Evolutionary conservation across 2,113 vertebrate species (phyloP).

Genomic region (Tricholaema leucomelas): DNA sequence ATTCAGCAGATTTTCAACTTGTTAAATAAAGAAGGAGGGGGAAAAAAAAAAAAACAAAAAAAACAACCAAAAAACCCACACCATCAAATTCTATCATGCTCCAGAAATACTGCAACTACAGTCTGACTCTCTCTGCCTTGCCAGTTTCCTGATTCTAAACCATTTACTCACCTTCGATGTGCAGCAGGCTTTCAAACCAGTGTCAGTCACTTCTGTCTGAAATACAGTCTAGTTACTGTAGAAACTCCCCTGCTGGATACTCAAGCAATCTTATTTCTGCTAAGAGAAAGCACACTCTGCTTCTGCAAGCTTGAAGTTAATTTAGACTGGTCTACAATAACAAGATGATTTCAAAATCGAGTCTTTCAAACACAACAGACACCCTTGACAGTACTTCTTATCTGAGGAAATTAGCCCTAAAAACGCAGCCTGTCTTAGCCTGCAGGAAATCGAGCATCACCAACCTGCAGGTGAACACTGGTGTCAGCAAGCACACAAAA

Average conservation of each 20-base stretch:
- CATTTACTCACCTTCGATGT: constrained; percentile 33
- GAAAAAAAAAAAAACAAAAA: constrained; percentile 49
- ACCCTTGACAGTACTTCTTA: neutral
- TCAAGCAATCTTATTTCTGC: neutral
- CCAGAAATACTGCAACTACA: constrained; percentile 69
- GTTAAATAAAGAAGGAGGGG: constrained; percentile 54
- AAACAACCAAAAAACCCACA: neutral
- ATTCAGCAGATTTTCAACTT: constrained; percentile 80
- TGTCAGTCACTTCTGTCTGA: neutral
- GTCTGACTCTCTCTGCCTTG: constrained; percentile 29
- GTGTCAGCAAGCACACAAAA: neutral
- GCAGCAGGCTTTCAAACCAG: neutral
- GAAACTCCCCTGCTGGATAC: neutral
- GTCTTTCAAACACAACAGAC: neutral
- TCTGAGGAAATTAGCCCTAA: neutral
- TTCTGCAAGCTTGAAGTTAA: constrained; percentile 5
- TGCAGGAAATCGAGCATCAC: neutral
- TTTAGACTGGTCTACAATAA: constrained; percentile 22
- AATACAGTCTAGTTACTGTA: neutral
- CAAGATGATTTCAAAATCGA: neutral
- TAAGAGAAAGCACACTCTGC: neutral
- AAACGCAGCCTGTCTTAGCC: neutral
- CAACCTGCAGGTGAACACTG: neutral
- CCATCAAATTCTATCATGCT: constrained; percentile 38
- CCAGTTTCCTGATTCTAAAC: neutral